phyloP scores from a whole-genome alignment of 2,888 invertebrate genomes.

The Nasonia oneida region DNA sequence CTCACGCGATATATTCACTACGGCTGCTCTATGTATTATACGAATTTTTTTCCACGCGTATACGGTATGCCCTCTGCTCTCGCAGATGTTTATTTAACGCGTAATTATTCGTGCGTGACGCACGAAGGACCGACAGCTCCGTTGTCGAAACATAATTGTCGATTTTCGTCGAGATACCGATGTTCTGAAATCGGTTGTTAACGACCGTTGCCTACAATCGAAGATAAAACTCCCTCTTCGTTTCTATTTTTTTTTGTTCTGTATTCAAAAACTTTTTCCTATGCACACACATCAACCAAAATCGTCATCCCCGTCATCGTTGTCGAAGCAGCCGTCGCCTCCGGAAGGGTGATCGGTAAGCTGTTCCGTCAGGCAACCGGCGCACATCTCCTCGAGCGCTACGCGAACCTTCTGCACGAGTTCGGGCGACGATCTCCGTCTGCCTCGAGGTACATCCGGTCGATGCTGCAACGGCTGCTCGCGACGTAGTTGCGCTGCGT shows the following conservation, averaged over 20 bases:
- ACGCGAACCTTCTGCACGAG: slow-evolving; percentile 69
- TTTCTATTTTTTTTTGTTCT: too few relatives aligned
- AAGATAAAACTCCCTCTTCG: too few relatives aligned
- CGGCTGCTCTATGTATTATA: not conserved
- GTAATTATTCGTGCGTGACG: not conserved
- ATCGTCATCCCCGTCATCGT: slow-evolving; percentile 13
- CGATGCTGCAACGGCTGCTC: slow-evolving; percentile 69
- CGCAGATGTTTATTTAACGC: not conserved
- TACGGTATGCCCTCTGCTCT: not conserved
- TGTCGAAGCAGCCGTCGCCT: not conserved
- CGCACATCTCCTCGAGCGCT: slow-evolving; percentile 71
- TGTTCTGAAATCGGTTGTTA: not conserved
- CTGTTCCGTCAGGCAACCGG: not conserved
- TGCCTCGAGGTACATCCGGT: slow-evolving; percentile 70
- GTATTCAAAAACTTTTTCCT: too few relatives aligned
- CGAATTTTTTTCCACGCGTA: not conserved
- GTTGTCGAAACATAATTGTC: not conserved
- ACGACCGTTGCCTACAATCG: not conserved
- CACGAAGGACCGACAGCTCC: not conserved
- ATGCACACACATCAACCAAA: not conserved
- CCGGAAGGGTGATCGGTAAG: not conserved
- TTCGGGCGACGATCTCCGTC: slow-evolving; percentile 71
- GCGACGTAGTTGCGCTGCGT: not conserved
- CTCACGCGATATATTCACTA: slow-evolving; percentile 1
- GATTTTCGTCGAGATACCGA: not conserved